phyloP scores from a whole-genome alignment of 2,797 vertebrate genomes.

The Platalea minor region DNA sequence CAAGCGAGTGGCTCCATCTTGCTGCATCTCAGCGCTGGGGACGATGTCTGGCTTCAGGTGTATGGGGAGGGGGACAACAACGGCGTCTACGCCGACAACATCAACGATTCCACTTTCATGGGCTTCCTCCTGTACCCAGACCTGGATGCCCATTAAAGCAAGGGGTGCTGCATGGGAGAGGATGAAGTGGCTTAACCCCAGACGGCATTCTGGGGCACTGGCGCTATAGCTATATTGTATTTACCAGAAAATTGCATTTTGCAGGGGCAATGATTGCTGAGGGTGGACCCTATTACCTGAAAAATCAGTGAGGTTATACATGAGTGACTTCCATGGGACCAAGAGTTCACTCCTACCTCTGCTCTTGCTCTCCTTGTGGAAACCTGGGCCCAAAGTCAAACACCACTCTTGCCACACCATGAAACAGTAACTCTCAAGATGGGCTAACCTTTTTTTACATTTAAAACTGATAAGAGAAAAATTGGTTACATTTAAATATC shows the following conservation, averaged over 20 bases:
- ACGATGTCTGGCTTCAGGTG: slow-evolving; percentile 84
- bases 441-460: not conserved
- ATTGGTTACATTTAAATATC: not conserved
- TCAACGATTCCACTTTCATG: slow-evolving; percentile 80
- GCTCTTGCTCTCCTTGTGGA: not conserved
- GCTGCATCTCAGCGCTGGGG: slow-evolving; percentile 73
- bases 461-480: not conserved
- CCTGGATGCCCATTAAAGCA: not conserved
- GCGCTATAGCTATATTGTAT: not conserved
- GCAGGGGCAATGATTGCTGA: not conserved
- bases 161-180: too few species aligned
- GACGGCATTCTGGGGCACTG: not conserved
- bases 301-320: not conserved
- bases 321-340: not conserved
- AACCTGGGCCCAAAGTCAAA: not conserved
- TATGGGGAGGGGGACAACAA: slow-evolving; percentile 70
- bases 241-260: not conserved
- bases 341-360: not conserved
- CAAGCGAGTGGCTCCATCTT: slow-evolving; percentile 77
- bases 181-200: not conserved
- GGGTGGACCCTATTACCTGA: not conserved
- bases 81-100: slow-evolving; percentile 77
- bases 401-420: not conserved
- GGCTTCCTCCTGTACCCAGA: slow-evolving; percentile 82
- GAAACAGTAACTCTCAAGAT: not conserved